Evolutionary conservation across 1,140 invertebrate species (phyloP).

Genomic region (Drosophila lacertosa): DNA sequence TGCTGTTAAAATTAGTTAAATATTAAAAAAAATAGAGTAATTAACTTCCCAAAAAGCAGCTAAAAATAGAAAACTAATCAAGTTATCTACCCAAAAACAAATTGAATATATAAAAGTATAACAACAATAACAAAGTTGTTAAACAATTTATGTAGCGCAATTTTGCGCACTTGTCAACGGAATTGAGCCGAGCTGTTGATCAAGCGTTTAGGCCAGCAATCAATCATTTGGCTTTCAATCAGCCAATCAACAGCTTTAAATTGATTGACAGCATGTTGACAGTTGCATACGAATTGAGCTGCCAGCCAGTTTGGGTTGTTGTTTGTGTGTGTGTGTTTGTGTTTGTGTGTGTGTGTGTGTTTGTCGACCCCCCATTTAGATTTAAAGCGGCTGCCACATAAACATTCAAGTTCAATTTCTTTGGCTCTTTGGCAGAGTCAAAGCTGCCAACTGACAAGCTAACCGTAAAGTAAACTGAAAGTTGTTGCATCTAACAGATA

Average conservation of each 20-base stretch:
- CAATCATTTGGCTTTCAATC: conserved; percentile 41
- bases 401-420: conserved; percentile 76
- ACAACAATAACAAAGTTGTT: neutral
- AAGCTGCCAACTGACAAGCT: conserved; percentile 29
- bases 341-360: neutral
- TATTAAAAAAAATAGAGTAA: too few species aligned
- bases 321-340: neutral
- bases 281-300: conserved; percentile 30
- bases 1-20: too few species aligned
- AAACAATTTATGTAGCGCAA: neutral
- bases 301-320: neutral
- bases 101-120: neutral
- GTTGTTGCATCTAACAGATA: conserved; percentile 63
- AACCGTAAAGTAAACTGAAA: conserved; percentile 75
- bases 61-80: too few species aligned
- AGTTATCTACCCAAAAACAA: too few species aligned
- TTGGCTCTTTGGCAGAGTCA: conserved; percentile 22
- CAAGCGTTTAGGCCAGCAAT: conserved; percentile 28
- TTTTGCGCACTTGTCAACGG: neutral
- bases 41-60: too few species aligned
- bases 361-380: conserved; percentile 28
- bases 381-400: conserved; percentile 58
- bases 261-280: conserved; percentile 51
- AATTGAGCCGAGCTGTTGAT: conserved; percentile 5
- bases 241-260: conserved; percentile 33